Evolutionary conservation across 1,140 invertebrate species (phyloP), one percentile per base, ranked within the genome.

Genomic region (Drosophila saltans): DNA sequence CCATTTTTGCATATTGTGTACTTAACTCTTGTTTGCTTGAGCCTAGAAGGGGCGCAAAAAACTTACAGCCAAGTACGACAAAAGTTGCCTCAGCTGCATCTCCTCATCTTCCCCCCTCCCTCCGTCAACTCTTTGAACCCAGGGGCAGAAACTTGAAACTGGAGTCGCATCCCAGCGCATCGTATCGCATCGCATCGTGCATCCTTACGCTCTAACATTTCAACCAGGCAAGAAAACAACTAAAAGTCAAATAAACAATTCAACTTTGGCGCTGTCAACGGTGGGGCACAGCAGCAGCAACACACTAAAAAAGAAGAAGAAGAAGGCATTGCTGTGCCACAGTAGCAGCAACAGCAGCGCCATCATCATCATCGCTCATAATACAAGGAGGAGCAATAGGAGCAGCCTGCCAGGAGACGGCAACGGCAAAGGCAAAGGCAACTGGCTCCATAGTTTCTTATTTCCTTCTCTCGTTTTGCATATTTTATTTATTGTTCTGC

Each of bases 181-280:
- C 40, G 40, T 3, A 41, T 43, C 45, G 21, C 45, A 36, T 36
- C 3, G 33, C 33, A 36, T 43, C 71, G 30, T 11, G 30, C 72
- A 63, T 66, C 24, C 48, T 68, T 60, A 58, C 73, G 77, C 81
- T 36, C 33, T 36, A 36, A 71, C 81, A 85, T 81, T 85, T 85
- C 78, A 81, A 64, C 81, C 33, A 52, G 75, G 78, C 79, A 81
- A 72, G 77, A 83, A 88, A 88, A 89, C 83, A 88, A 89, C 83
- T 89, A 88, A 88, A 88, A 88, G 83, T 88, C 83, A 88, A 88
- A 88, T 88, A 88, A 88, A 88, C 83, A 88, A 88, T 88, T 88
- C 84, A 88, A 88, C 84, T 88, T 80, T 89, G 81, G 33, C 80
- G 83, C 83, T 83, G 83, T 89, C 84, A 86, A 83, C 83, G 67